Base-by-base conservation (phyloP, 2,797 vertebrate genomes). In the Adrianichthys oophorus region DNA sequence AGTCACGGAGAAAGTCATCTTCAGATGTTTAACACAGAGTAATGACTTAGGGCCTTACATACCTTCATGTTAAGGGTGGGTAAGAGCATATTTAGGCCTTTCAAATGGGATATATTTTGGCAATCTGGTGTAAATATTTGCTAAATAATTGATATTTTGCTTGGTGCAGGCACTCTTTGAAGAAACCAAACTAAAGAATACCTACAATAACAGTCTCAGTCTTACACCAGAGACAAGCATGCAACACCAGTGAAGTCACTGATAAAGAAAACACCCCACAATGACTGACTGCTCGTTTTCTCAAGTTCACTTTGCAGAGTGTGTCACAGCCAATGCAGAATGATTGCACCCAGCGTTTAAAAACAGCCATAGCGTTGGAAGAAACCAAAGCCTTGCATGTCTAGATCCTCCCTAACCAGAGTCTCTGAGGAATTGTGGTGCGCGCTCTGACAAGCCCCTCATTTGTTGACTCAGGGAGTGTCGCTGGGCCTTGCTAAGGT, bases 381-480 rank as follows among this genome's bases (percentile, higher is more conserved):
- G 84, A 84, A 90, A 85, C 83, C 68, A 72, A 87, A 86, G 78
- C 70, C 76, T 69, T 52, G 78, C 77, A 60, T 72, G 77, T 81
- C 83, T 76, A 74, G 82, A 87, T 83, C 80, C 78, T 87, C 84
- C 86, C 83, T 85, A 79, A 87, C 88, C 85, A 80, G 78, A 87
- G 73, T 74, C 87, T 87, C 89, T 53, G 66, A 83, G 87, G 85
- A 87, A 85, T 87, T 90, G 88, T 84, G 90, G 88, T 88, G 82
- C 86, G 83, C 83, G 84, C 85, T 87, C 84, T 82, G 85, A 89
- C 87, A 87, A 88, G 86, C 83, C 85, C 85, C 85, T 88, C 85
- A 84, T 87, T 86, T 89, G 84, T 92, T 92, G 89, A 90, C 87
- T 86, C 85, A 89, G 87, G 89, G 90, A 90, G 90, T 91, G 91